These are phyloP conservation scores for Plodia interpunctella DNA, from an alignment of 1,140 invertebrate species.

Conservation along the genomic window DNA sequence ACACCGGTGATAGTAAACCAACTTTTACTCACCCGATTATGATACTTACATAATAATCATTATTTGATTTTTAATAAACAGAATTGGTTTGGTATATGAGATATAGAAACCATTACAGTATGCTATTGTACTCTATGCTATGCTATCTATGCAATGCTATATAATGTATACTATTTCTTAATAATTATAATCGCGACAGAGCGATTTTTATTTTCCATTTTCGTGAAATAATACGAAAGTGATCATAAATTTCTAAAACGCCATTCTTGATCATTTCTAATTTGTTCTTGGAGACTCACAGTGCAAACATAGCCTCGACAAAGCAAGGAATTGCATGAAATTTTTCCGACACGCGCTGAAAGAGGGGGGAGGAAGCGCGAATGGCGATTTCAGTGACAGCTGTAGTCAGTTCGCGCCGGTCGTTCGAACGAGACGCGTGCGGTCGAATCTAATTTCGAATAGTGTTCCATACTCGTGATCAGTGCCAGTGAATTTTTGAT, in stretches of 20 bases:
- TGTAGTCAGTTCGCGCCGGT: conserved; percentile 3
- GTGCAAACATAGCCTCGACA: neutral
- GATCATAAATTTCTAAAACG: neutral
- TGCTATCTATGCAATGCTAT: too few relatives aligned
- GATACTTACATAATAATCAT: too few relatives aligned
- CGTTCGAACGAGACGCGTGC: neutral
- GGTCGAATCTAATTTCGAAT: neutral
- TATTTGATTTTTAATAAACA: too few relatives aligned
- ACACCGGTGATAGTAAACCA: too few relatives aligned
- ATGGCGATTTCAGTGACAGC: neutral
- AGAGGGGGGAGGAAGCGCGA: neutral
- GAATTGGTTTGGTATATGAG: too few relatives aligned
- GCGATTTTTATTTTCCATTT: too few relatives aligned
- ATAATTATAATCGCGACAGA: too few relatives aligned
- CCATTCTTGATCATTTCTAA: neutral
- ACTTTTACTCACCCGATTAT: too few relatives aligned
- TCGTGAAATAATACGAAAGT: too few relatives aligned
- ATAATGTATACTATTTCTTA: too few relatives aligned
- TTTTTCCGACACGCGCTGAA: conserved; percentile 3
- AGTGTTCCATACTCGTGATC: neutral
- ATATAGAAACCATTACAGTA: too few relatives aligned
- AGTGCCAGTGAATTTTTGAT: neutral
- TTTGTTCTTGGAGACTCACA: neutral
- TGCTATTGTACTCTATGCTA: too few relatives aligned
- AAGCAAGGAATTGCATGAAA: neutral